These are phyloP conservation scores for Amiota communis DNA, from an alignment of 2,888 invertebrate genomes.

Conservation along the genomic window DNA sequence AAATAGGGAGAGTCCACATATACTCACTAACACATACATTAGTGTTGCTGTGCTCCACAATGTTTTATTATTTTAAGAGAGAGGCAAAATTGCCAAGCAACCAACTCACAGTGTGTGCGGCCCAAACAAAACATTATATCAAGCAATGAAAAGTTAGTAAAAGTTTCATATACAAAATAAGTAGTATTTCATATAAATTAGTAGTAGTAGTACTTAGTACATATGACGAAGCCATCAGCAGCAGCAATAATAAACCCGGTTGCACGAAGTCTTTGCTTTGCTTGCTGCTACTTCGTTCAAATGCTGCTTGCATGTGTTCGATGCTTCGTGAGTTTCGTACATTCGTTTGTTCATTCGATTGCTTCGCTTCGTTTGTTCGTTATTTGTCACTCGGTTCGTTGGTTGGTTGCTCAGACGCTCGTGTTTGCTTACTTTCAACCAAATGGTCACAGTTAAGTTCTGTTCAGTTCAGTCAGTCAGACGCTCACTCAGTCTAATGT, in stretches of 20 bases:
- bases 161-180: background rate
- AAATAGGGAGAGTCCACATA: too few species aligned
- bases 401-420: constrained; percentile 1
- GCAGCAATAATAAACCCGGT: too few species aligned
- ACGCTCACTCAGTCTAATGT: constrained; percentile 67
- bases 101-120: constrained; percentile 26
- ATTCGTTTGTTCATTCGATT: background rate
- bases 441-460: constrained; percentile 47
- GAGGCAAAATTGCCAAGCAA: constrained; percentile 38
- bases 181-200: too few species aligned
- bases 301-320: background rate
- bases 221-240: too few species aligned
- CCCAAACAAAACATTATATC: constrained; percentile 28
- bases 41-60: too few species aligned
- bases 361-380: background rate
- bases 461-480: constrained; percentile 39
- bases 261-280: too few species aligned
- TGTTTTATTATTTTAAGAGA: background rate
- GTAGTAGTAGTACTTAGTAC: too few species aligned
- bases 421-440: too few species aligned
- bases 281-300: too few species aligned
- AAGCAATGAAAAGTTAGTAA: constrained; percentile 1
- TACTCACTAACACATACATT: too few species aligned
- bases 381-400: constrained; percentile 1
- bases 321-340: constrained; percentile 17